Conservation (phyloP, 2,888 invertebrate species). For the Cosmorhoe ocellata region DNA sequence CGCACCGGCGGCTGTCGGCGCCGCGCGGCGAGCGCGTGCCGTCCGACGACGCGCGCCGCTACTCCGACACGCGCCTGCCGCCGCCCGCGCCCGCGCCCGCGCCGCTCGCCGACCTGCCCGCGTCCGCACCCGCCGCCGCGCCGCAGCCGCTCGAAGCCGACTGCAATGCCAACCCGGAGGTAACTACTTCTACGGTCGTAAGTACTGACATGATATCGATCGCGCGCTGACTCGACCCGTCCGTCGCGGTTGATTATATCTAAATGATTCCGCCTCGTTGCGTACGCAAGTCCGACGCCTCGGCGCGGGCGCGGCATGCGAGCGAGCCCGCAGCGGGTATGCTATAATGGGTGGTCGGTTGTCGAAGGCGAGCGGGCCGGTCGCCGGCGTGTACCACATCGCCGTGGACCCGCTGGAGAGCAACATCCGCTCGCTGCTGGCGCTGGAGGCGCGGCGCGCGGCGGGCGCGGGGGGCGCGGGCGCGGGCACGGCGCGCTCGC, state of each 20-base stretch:
- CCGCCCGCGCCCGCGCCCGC: constrained; percentile 35
- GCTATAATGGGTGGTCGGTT: too few species aligned
- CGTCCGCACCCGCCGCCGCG: constrained; percentile 49
- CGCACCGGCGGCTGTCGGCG: constrained; percentile 62
- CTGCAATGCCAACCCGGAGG: constrained; percentile 4
- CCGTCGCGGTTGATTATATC: too few species aligned
- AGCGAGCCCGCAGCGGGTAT: too few species aligned
- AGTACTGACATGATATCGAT: too few species aligned
- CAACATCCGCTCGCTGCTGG: constrained; percentile 67
- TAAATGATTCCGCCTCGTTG: too few species aligned
- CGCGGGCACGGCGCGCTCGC: constrained; percentile 66
- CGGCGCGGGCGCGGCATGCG: too few species aligned
- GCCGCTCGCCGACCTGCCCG: constrained; percentile 20
- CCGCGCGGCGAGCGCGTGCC: constrained; percentile 43
- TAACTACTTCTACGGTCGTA: background rate
- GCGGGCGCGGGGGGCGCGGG: constrained; percentile 63
- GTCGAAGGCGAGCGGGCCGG: constrained; percentile 47
- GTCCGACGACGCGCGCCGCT: constrained; percentile 38
- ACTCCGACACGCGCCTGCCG: constrained; percentile 39
- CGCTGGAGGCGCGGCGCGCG: constrained; percentile 74
- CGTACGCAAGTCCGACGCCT: too few species aligned
- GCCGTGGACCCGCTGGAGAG: constrained; percentile 73
- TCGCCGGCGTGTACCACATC: constrained; percentile 76
- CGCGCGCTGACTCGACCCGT: too few species aligned
- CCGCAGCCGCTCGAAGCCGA: constrained; percentile 42